These are phyloP conservation scores for Hoplostethus mediterraneus DNA, from an alignment of 2,797 vertebrate genomes.

Conservation along the genomic window DNA sequence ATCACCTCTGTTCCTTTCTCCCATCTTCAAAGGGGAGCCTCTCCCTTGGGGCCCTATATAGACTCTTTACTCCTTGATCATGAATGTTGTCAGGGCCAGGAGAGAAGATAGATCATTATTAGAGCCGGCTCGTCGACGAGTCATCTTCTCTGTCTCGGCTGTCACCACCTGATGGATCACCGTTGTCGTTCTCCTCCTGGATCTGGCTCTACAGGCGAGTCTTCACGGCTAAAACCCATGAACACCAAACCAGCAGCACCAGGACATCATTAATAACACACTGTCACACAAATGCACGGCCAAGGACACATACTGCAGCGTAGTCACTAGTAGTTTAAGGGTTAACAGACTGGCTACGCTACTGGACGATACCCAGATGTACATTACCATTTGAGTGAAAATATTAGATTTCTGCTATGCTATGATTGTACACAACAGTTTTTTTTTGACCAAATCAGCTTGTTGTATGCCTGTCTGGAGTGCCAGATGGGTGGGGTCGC, in stretches of 20 bases:
- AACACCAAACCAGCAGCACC: conserved; percentile 31
- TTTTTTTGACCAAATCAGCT: neutral
- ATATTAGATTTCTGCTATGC: neutral
- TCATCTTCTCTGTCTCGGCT: conserved; percentile 51
- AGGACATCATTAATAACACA: conserved; percentile 16
- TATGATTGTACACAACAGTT: neutral
- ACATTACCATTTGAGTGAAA: conserved; percentile 16
- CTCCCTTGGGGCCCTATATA: conserved; percentile 33
- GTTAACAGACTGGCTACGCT: neutral
- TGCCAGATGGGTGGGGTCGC: neutral
- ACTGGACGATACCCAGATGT: no score
- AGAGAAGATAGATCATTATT: conserved; percentile 67
- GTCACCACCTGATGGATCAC: conserved; percentile 66
- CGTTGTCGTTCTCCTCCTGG: conserved; percentile 29
- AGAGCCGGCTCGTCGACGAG: conserved; percentile 50
- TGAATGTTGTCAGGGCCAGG: conserved; percentile 56
- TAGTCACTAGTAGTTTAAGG: neutral
- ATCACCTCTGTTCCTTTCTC: neutral
- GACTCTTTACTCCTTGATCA: conserved; percentile 58
- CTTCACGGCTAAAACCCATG: conserved; percentile 32
- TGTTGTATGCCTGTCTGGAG: neutral
- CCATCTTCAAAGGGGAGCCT: neutral
- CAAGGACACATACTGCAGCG: conserved; percentile 28
- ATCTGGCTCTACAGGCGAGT: conserved; percentile 9
- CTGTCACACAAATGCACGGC: conserved; percentile 14